Evolutionary conservation across 2,888 invertebrate genomes (phyloP).

Genomic region (Stegana nigrithorax): DNA sequence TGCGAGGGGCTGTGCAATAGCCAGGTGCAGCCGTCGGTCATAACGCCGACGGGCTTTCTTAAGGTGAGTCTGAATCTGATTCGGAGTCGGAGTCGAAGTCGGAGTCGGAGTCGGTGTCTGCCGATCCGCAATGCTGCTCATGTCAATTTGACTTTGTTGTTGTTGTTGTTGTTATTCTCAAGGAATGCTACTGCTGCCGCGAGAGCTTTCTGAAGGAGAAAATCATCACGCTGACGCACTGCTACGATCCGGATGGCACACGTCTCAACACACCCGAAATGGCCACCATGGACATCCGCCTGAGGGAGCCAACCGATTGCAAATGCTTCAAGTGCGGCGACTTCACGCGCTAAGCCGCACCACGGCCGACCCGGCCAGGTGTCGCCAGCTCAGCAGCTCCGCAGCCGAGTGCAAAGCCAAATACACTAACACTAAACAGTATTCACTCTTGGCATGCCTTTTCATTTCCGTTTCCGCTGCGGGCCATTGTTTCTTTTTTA

Average conservation of each 20-base stretch:
- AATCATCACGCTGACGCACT: slow-evolving; percentile 82
- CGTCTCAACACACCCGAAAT: slow-evolving; percentile 77
- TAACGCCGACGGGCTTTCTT: slow-evolving; percentile 87
- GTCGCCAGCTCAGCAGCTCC: too few species aligned
- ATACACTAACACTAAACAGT: too few species aligned
- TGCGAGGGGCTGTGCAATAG: slow-evolving; percentile 94
- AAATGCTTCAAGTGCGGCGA: slow-evolving; percentile 92
- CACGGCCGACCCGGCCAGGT: too few species aligned
- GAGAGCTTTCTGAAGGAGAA: slow-evolving; percentile 88
- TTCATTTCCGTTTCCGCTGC: too few species aligned
- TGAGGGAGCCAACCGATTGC: slow-evolving; percentile 89
- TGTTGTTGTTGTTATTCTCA: not conserved
- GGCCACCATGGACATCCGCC: slow-evolving; percentile 83
- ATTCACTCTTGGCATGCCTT: too few species aligned
- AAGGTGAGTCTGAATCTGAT: too few species aligned
- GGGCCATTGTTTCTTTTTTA: too few species aligned
- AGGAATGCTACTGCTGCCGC: slow-evolving; percentile 92
- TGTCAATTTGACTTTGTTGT: too few species aligned
- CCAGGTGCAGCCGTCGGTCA: slow-evolving; percentile 91
- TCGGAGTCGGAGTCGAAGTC: not conserved
- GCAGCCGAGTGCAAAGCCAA: too few species aligned
- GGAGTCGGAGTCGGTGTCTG: too few species aligned
- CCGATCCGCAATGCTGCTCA: too few species aligned
- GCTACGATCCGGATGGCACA: slow-evolving; percentile 89
- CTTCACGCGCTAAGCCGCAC: slow-evolving; percentile 81